phyloP scores from a whole-genome alignment of 1,140 invertebrate species.

The Drosophila murphyi region DNA sequence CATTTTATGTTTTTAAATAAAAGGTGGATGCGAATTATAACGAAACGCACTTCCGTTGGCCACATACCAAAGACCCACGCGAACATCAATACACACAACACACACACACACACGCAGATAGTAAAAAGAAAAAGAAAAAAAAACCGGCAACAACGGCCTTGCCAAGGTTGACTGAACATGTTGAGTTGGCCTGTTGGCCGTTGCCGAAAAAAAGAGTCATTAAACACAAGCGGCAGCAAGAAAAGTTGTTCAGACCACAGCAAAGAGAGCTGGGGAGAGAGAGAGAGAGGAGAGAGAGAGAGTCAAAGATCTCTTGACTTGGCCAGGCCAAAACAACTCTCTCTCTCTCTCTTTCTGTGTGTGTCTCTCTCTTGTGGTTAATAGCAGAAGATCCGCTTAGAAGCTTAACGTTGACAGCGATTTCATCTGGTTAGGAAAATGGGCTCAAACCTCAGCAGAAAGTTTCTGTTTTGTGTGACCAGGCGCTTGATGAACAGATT shows the following conservation, averaged over 20 bases:
- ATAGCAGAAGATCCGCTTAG: conserved; percentile 68
- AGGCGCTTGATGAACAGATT: conserved; percentile 3
- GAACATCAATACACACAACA: conserved; percentile 40
- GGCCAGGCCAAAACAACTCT: conserved; percentile 38
- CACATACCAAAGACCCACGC: conserved; percentile 73
- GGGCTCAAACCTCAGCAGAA: conserved; percentile 47
- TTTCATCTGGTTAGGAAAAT: conserved; percentile 63
- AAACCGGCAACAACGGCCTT: conserved; percentile 84
- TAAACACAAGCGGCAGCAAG: conserved; percentile 64
- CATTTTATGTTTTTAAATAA: background rate
- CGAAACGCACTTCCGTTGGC: conserved; percentile 70
- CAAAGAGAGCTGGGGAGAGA: conserved; percentile 30
- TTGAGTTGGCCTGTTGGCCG: conserved; percentile 38
- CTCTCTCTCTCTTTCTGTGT: conserved; percentile 20
- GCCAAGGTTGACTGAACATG: conserved; percentile 83
- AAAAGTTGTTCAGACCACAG: conserved; percentile 56
- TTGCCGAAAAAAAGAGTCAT: conserved; percentile 74
- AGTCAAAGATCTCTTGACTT: conserved; percentile 20
- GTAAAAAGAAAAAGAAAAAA: conserved; percentile 37
- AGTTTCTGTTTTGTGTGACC: conserved; percentile 25
- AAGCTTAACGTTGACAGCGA: conserved; percentile 56
- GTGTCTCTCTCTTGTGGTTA: conserved; percentile 38
- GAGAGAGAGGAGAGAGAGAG: conserved; percentile 23
- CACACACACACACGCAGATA: conserved; percentile 30
- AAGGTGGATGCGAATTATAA: conserved; percentile 59